Conservation (phyloP, 2,888 invertebrate genomes). For the Laothoe populi region DNA sequence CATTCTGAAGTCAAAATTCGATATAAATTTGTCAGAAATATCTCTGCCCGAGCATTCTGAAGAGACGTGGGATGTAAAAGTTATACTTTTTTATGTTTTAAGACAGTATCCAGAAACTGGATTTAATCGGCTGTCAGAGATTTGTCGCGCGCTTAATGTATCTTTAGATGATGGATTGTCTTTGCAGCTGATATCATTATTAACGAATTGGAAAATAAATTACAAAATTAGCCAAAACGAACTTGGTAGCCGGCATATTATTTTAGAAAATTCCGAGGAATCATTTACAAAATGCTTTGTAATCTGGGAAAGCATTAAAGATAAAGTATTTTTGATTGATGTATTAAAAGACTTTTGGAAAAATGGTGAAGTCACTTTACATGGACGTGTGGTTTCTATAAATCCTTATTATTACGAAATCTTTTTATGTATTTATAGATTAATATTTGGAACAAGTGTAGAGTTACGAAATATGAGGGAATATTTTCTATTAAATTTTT, state of each 20-base stretch:
- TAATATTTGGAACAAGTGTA: constrained; percentile 59
- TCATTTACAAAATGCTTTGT: constrained; percentile 61
- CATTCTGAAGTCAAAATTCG: constrained; percentile 72
- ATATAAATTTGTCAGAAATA: constrained; percentile 72
- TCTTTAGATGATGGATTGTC: constrained; percentile 71
- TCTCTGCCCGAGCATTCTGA: constrained; percentile 73
- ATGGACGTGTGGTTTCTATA: constrained; percentile 70
- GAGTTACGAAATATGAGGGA: constrained; percentile 67
- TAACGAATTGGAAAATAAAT: constrained; percentile 73
- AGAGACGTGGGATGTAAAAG: constrained; percentile 79
- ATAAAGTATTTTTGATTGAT: constrained; percentile 69
- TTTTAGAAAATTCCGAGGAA: constrained; percentile 59
- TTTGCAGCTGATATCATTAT: constrained; percentile 68
- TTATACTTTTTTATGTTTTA: constrained; percentile 73
- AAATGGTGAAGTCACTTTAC: constrained; percentile 76
- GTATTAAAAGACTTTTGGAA: constrained; percentile 77
- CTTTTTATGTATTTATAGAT: constrained; percentile 70
- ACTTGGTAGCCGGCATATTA: constrained; percentile 59
- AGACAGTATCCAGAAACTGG: constrained; percentile 64
- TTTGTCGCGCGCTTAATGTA: constrained; percentile 70
- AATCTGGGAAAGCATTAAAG: constrained; percentile 74
- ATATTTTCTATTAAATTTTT: constrained; percentile 73
- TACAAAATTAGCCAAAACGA: constrained; percentile 66
- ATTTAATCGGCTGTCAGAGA: constrained; percentile 62
- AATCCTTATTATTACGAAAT: constrained; percentile 81